Evolutionary conservation across 2,797 vertebrate species (phyloP).

Genomic region (Pyrocephalus nanus): DNA sequence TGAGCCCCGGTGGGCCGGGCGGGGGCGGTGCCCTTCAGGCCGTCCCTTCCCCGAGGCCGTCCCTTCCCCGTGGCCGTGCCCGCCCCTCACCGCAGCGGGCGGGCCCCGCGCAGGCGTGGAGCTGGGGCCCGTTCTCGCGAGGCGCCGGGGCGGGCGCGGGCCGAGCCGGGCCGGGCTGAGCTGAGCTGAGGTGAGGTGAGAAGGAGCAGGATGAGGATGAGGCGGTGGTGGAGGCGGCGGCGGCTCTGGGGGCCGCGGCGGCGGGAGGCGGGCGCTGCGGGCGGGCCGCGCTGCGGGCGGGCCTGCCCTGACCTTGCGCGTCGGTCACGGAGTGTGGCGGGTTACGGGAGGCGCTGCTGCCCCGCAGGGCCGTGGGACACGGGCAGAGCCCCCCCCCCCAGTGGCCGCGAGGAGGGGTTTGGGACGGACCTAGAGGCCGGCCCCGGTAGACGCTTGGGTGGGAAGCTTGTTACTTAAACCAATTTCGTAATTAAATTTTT

Average conservation of each 20-base stretch:
- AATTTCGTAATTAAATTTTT: fast-evolving
- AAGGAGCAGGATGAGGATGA: background rate
- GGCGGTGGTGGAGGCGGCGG: background rate
- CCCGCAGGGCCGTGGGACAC: background rate
- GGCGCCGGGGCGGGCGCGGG: background rate
- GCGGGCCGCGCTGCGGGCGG: background rate
- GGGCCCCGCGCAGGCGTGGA: background rate
- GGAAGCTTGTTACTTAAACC: background rate
- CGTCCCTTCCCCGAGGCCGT: too few relatives aligned
- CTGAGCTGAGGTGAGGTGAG: background rate
- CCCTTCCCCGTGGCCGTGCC: background rate
- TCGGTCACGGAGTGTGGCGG: background rate
- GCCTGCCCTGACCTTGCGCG: background rate
- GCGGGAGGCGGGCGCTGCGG: background rate
- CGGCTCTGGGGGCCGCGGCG: background rate
- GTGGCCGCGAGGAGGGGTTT: background rate
- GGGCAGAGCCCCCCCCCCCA: background rate
- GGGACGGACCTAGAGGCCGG: fast-evolving
- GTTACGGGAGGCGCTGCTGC: background rate
- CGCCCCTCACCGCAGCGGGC: background rate
- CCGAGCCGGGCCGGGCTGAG: too few relatives aligned
- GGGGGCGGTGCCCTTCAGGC: too few relatives aligned
- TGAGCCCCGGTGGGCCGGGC: background rate
- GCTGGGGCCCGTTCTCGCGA: background rate
- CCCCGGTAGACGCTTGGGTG: fast-evolving